phyloP scores from a whole-genome alignment of 1,140 invertebrate genomes.

The Drosophila santomea region DNA sequence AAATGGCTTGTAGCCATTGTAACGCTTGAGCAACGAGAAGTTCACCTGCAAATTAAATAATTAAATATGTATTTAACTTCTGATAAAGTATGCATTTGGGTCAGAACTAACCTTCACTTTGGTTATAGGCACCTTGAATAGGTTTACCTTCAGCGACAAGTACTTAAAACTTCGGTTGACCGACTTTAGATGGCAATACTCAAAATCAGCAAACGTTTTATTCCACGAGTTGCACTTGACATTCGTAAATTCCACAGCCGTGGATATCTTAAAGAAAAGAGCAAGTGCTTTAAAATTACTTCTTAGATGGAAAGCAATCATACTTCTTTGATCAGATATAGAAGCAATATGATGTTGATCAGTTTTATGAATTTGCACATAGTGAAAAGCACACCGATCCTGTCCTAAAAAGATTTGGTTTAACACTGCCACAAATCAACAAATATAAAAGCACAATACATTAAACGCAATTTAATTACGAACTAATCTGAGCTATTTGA shows the following conservation, averaged over 20 bases:
- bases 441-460: too few species aligned
- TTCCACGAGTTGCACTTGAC: slow-evolving; percentile 36
- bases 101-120: slow-evolving; percentile 3
- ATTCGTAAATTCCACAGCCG: slow-evolving; percentile 26
- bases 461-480: too few species aligned
- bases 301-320: neutral
- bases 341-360: neutral
- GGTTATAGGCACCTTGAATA: slow-evolving; percentile 11
- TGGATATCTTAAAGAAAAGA: neutral
- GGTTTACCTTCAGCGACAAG: slow-evolving; percentile 11
- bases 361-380: neutral
- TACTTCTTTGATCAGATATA: neutral
- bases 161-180: slow-evolving; percentile 35
- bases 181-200: slow-evolving; percentile 35
- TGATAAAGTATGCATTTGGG: neutral
- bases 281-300: neutral
- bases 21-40: slow-evolving; percentile 1
- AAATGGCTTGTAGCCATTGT: slow-evolving; percentile 34
- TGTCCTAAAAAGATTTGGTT: neutral
- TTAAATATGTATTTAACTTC: too few species aligned
- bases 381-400: neutral
- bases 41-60: slow-evolving; percentile 6
- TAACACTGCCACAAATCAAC: neutral
- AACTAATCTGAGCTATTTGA: too few species aligned
- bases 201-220: slow-evolving; percentile 15